A percentile compares a stretch with the other conserved stretches of the same genome.
phyloP scores from a whole-genome alignment of 1,140 invertebrate genomes.

The Oncopeltus fasciatus region DNA sequence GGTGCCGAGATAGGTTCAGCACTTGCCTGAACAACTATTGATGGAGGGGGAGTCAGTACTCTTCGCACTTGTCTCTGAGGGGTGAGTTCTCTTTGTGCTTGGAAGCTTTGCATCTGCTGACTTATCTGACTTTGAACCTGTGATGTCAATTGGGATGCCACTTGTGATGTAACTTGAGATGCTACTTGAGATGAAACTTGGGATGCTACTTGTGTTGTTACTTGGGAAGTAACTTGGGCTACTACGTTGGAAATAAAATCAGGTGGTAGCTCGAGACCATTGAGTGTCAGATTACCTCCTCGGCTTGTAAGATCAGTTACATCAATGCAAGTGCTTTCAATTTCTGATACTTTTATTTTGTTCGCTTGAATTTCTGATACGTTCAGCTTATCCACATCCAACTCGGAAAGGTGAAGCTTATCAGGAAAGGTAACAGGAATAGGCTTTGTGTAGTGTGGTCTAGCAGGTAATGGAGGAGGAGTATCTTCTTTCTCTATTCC shows the following conservation, averaged over 20 bases:
- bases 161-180: slow-evolving; percentile 11
- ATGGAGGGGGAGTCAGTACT: slow-evolving; percentile 12
- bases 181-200: slow-evolving; percentile 9
- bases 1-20: neutral
- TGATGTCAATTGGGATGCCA: too few species aligned
- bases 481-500: slow-evolving; percentile 26
- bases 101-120: too few species aligned
- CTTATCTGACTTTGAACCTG: too few species aligned
- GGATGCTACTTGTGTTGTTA: neutral
- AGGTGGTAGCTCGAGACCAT: slow-evolving; percentile 45
- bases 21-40: slow-evolving; percentile 9
- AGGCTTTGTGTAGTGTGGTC: neutral
- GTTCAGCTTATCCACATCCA: slow-evolving; percentile 58
- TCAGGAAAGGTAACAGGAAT: slow-evolving; percentile 24
- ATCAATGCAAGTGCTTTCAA: slow-evolving; percentile 53
- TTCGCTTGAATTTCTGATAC: slow-evolving; percentile 60
- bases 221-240: slow-evolving; percentile 24
- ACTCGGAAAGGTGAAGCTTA: slow-evolving; percentile 49
- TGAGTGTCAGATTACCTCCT: slow-evolving; percentile 44
- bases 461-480: slow-evolving; percentile 28
- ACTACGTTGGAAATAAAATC: slow-evolving; percentile 23
- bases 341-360: slow-evolving; percentile 61
- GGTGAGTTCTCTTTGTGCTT: neutral
- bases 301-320: slow-evolving; percentile 49
- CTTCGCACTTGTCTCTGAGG: slow-evolving; percentile 11